These are phyloP conservation scores for Drosophila mulleri DNA, from an alignment of 2,888 invertebrate species.

Conservation along the genomic window DNA sequence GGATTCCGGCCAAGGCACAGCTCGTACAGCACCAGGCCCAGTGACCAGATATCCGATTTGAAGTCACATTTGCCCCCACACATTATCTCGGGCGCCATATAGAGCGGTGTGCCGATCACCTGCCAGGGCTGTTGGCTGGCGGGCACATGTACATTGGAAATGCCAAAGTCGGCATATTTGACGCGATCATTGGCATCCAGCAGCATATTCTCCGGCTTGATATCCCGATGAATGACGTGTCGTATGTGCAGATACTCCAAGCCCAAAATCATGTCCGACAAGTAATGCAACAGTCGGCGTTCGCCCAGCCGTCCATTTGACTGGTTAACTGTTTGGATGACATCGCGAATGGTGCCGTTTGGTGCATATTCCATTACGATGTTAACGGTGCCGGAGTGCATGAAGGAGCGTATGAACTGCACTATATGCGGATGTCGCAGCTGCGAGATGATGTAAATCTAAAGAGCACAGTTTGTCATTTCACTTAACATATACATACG, in stretches of 20 bases:
- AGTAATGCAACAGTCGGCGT: slow-evolving; percentile 82
- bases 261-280: slow-evolving; percentile 84
- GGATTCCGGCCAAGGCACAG: slow-evolving; percentile 84
- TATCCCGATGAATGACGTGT: slow-evolving; percentile 87
- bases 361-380: slow-evolving; percentile 84
- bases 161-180: slow-evolving; percentile 90
- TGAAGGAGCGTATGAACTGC: slow-evolving; percentile 79
- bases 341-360: slow-evolving; percentile 81
- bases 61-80: slow-evolving; percentile 89
- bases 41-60: slow-evolving; percentile 90
- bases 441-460: slow-evolving; percentile 84
- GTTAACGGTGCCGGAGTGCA: slow-evolving; percentile 74
- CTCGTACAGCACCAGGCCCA: slow-evolving; percentile 90
- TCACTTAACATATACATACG: too few species aligned
- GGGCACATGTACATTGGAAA: slow-evolving; percentile 83
- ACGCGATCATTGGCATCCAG: slow-evolving; percentile 88
- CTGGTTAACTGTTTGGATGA: slow-evolving; percentile 52
- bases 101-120: slow-evolving; percentile 88
- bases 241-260: slow-evolving; percentile 84
- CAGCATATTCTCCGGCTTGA: slow-evolving; percentile 91
- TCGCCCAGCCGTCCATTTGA: slow-evolving; percentile 46
- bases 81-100: slow-evolving; percentile 90
- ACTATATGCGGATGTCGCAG: slow-evolving; percentile 83
- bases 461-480: not conserved
- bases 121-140: slow-evolving; percentile 55